These are phyloP conservation scores for Caenorhabditis wallacei DNA, from an alignment of 2,888 invertebrate genomes.

Conservation along the genomic window DNA sequence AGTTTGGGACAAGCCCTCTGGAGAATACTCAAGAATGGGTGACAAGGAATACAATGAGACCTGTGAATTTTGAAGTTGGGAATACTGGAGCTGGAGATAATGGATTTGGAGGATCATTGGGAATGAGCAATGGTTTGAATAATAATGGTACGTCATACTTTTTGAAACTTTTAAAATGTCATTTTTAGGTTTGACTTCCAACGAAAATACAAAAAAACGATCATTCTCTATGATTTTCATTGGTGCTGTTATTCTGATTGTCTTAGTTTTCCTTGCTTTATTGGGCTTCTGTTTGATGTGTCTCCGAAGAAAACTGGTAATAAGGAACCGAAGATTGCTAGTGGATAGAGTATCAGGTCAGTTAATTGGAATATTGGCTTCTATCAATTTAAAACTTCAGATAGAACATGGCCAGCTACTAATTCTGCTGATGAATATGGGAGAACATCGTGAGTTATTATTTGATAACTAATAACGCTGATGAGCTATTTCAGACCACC, in stretches of 20 bases:
- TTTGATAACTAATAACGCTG: too few species aligned
- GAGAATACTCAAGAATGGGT: background rate
- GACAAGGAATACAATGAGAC: slow-evolving; percentile 16
- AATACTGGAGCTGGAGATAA: background rate
- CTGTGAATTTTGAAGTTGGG: background rate
- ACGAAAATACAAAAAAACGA: slow-evolving; percentile 13
- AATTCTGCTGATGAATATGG: slow-evolving; percentile 39
- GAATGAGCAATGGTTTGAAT: background rate
- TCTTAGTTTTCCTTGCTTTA: slow-evolving; percentile 16
- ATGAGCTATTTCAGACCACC: slow-evolving; percentile 29
- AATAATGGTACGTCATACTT: background rate
- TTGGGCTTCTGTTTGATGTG: slow-evolving; percentile 31
- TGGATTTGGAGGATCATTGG: background rate
- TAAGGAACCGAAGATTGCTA: slow-evolving; percentile 23
- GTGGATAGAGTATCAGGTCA: slow-evolving; percentile 42
- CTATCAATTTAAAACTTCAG: background rate
- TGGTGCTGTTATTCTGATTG: slow-evolving; percentile 14
- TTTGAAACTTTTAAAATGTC: background rate
- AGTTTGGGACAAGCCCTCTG: slow-evolving; percentile 1
- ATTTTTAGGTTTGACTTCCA: slow-evolving; percentile 9
- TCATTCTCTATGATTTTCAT: slow-evolving; percentile 50
- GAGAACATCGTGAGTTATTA: slow-evolving; percentile 12
- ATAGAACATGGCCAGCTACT: slow-evolving; percentile 32
- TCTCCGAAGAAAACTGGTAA: slow-evolving; percentile 13
- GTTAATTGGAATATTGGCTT: background rate